Evolutionary conservation across 2,113 vertebrate species (phyloP), one percentile per base, ranked within the genome.

Genomic region (Pipa parva): DNA sequence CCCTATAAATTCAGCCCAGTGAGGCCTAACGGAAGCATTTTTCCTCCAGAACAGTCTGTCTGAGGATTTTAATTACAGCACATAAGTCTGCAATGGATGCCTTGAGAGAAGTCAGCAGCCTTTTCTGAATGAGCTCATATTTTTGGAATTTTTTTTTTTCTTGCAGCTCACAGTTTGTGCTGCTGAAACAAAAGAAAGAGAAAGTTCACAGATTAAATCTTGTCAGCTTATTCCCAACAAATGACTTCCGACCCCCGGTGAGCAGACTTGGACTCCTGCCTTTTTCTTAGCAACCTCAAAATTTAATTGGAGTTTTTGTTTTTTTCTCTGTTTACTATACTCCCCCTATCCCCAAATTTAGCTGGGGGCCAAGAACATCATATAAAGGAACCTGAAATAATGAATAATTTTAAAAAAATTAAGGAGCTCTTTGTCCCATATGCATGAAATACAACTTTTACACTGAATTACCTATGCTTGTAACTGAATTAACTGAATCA

Each of bases 51-150:
- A 28, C 39, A 33, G 63, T 48, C 65, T 59, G 49, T 74, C 76
- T 36, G 75, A 75, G 73, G 72, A 71, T 76, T 78, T 81, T 82
- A 79, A 81, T 82, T 78, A 73, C 74, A 78, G 72, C 42, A 72
- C 24, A 0, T 0, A 74, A 77, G 48, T 78, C 78, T 72, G 75
- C 72, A 78, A 78, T 75, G 72, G 69, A 77, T 74, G 76, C 65
- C 66, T 74, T 74, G 73, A 54, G 65, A 63, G 68, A 61, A 71
- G 71, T 2, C 1, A 71, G 77, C 69, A 51, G 69, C 54, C 37
- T 79, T 62, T 49, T 64, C 70, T 57, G 75, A 59, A 83, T 79
- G 80, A 78, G 56, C 72, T 83, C 78, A 80, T 75, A 74, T 79
- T 82, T 78, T 50, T 76, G 75, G 78, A 63, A 80, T 83, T 73